Evolutionary conservation across 2,113 vertebrate species (phyloP).

Genomic region (Lepisosteus oculatus): DNA sequence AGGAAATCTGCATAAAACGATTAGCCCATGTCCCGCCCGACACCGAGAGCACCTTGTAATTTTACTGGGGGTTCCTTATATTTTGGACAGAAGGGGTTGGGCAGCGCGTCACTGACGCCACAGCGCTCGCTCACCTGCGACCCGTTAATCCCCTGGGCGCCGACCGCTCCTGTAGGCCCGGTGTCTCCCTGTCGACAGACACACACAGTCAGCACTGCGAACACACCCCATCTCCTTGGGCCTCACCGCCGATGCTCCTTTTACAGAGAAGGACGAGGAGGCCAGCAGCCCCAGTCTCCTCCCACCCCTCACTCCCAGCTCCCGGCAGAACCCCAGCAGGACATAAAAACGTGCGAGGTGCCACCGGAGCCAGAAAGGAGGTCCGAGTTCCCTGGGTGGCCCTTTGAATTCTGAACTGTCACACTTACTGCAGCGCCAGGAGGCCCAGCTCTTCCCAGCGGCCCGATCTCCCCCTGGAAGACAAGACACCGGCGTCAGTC

Average conservation of each 20-base stretch:
- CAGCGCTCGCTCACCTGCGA: slow-evolving; percentile 64
- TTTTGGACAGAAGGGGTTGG: no score
- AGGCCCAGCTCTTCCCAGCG: slow-evolving; percentile 61
- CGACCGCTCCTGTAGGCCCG: slow-evolving; percentile 62
- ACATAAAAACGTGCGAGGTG: no score
- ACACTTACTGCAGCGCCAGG: slow-evolving; percentile 68
- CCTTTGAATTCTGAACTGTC: neutral
- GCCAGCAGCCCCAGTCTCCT: neutral
- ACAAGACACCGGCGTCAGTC: neutral
- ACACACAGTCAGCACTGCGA: neutral
- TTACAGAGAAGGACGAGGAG: neutral
- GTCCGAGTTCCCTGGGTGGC: neutral
- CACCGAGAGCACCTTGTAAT: no score
- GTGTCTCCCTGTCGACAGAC: slow-evolving; percentile 58
- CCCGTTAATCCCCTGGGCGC: slow-evolving; percentile 71
- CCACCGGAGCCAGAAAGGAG: neutral
- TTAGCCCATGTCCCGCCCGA: no score
- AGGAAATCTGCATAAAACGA: no score
- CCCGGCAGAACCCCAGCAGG: neutral
- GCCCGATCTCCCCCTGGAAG: slow-evolving; percentile 73
- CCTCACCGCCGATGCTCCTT: no score
- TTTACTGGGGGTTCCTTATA: no score
- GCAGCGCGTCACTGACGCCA: no score
- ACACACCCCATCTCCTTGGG: no score
- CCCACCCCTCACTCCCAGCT: no score